phyloP scores from a whole-genome alignment of 2,113 vertebrate species.

The Rhegmatorhina hoffmannsi region DNA sequence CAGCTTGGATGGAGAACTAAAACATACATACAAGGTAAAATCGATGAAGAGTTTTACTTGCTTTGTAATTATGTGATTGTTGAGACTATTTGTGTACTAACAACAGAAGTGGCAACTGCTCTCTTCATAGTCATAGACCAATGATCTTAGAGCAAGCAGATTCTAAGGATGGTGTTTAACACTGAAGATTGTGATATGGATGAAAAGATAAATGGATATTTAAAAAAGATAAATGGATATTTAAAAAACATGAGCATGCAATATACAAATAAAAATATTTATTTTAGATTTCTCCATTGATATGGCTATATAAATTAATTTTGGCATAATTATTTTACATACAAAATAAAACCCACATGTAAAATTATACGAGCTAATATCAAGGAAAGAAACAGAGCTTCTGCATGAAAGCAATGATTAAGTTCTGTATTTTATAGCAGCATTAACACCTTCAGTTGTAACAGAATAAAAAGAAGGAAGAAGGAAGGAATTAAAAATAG shows the following conservation, averaged over 20 bases:
- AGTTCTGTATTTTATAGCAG: conserved; percentile 3
- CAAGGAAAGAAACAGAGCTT: background rate
- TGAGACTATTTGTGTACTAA: background rate
- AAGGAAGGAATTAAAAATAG: background rate
- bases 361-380: background rate
- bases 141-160: background rate
- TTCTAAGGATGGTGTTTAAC: background rate
- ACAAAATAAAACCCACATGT: background rate
- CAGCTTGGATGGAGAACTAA: background rate
- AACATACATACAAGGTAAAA: background rate
- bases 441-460: background rate
- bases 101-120: background rate
- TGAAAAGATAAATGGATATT: background rate
- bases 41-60: background rate
- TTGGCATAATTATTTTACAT: conserved; percentile 18
- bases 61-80: background rate
- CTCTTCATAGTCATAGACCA: background rate
- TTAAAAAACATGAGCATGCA: conserved; percentile 9
- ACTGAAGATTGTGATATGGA: background rate
- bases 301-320: background rate
- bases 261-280: conserved; percentile 35
- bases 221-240: background rate
- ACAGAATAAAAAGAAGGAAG: background rate
- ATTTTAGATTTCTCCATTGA: background rate
- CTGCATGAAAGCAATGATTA: background rate